Conservation (phyloP, 1,140 invertebrate species). For the Camponotus floridanus region DNA sequence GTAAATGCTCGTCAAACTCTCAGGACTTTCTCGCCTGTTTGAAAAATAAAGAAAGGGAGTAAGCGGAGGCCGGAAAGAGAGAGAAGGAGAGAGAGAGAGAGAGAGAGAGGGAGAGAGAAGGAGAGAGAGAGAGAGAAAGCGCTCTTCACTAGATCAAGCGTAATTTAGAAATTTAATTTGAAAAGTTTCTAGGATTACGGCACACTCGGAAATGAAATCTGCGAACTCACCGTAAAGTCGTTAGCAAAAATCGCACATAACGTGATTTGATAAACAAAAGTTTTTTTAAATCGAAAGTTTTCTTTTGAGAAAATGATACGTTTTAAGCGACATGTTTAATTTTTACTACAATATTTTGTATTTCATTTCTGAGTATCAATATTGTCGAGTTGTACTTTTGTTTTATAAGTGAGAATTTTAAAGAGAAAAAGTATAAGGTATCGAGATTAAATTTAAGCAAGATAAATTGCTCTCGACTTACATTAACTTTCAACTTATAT, state of each 20-base stretch:
- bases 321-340: background rate
- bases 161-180: slow-evolving; percentile 80
- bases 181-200: slow-evolving; percentile 72
- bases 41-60: slow-evolving; percentile 56
- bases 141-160: slow-evolving; percentile 68
- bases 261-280: slow-evolving; percentile 42
- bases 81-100: too few relatives aligned
- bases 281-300: slow-evolving; percentile 3
- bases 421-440: background rate
- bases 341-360: background rate
- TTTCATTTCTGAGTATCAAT: background rate
- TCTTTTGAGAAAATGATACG: background rate
- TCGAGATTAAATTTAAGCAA: slow-evolving; percentile 18
- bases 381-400: background rate
- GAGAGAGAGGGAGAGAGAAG: background rate
- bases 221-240: slow-evolving; percentile 58
- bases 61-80: slow-evolving; percentile 22
- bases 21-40: slow-evolving; percentile 41
- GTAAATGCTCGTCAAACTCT: slow-evolving; percentile 56
- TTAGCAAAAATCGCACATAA: slow-evolving; percentile 40
- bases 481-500: too few relatives aligned
- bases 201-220: slow-evolving; percentile 77
- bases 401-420: slow-evolving; percentile 9
- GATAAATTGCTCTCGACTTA: slow-evolving; percentile 12
- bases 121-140: background rate